Conservation (phyloP, 2,888 invertebrate species). For the Drosophila melanocephala region DNA sequence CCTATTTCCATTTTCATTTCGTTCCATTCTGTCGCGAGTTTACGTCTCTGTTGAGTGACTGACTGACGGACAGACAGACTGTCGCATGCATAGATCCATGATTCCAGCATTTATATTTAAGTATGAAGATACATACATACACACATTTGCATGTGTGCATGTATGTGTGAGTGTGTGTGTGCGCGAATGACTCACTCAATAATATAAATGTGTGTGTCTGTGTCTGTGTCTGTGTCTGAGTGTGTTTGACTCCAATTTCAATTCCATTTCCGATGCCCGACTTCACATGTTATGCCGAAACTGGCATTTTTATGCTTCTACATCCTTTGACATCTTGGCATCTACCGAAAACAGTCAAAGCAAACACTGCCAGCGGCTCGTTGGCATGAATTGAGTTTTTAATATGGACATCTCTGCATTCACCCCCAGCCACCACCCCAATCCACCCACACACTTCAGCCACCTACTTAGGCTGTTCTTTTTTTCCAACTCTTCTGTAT, state of each 20-base stretch:
- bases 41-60: conserved; percentile 67
- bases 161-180: conserved; percentile 44
- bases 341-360: conserved; percentile 36
- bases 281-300: conserved; percentile 33
- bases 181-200: conserved; percentile 16
- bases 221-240: conserved; percentile 1
- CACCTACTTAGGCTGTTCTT: conserved; percentile 9
- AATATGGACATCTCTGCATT: conserved; percentile 30
- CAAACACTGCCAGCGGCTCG: conserved; percentile 53
- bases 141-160: conserved; percentile 22
- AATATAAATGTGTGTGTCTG: conserved; percentile 22
- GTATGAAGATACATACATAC: conserved; percentile 1
- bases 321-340: conserved; percentile 35
- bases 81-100: conserved; percentile 62
- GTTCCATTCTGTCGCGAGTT: conserved; percentile 74
- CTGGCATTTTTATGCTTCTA: conserved; percentile 35
- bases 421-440: not conserved
- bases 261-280: conserved; percentile 45
- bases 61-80: conserved; percentile 41
- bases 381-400: conserved; percentile 53
- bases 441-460: not conserved
- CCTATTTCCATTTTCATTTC: conserved; percentile 24
- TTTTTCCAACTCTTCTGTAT: conserved; percentile 31
- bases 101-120: conserved; percentile 8
- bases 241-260: conserved; percentile 62